Evolutionary conservation across 2,888 invertebrate genomes (phyloP), one percentile per base, ranked within the genome.

Genomic region (Glyphotaelius pellucidus): DNA sequence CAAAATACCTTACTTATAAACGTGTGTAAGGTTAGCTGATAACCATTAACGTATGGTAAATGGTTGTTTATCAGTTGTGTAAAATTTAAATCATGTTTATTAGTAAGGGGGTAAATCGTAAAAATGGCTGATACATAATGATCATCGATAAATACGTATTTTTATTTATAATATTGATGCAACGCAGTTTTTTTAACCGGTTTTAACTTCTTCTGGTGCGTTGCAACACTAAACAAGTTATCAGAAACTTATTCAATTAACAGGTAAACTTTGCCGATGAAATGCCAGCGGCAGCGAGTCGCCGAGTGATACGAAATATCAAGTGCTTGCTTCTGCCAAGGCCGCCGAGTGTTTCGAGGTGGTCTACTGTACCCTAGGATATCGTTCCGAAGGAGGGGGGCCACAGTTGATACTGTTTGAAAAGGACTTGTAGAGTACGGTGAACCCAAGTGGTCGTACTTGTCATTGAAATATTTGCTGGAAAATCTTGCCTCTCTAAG

Each of bases 341-440:
- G 92, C 90, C 92, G 52, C 31, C 92, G 25, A 31, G 92, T 92
- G 83, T 92, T 83, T 92, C 90, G 92, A 90, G 92, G 90, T 90
- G 92, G 92, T 92, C 47, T 84, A 92, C 92, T 90, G 92, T 92
- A 92, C 90, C 30, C 87, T 47, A 11, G 79, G 87, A 87, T 42
- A 80, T 79, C 47, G 35, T 47, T 30, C 31, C 25, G 80, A 42
- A 14, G 47, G 80, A 19, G 42, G 47, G 38, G 81, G 25, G 15
- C 19, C 47, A 86, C 38, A 86, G 85, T 42, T 42, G 42, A 86
- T 86, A 42, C 85, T 47, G 47, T n/a, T 42, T 11, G 42, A 38
- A 38, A n/a, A 38, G 30, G 9, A 31, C 31, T n/a, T 67, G 79
- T 32, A 32, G 67, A 88, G 89, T 80, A 89, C 89, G 80, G 80